Conservation (phyloP, 2,797 vertebrate species). For the Clangula hyemalis region DNA sequence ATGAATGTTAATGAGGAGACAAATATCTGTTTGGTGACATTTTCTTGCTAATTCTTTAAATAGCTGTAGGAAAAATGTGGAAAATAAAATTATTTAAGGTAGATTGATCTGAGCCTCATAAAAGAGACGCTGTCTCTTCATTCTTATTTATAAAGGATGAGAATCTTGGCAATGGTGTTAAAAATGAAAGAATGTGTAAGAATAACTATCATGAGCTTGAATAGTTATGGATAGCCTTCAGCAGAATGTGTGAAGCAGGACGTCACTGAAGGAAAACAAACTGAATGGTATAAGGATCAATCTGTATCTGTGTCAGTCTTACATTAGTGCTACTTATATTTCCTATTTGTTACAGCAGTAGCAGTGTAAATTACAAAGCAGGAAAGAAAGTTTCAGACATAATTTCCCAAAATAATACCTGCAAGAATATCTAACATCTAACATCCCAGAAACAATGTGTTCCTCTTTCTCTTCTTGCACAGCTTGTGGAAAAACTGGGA, state of each 20-base stretch:
- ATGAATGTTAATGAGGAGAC: slow-evolving; percentile 76
- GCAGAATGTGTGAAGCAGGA: slow-evolving; percentile 21
- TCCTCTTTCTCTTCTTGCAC: background rate
- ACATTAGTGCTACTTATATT: background rate
- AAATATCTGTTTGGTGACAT: slow-evolving; percentile 57
- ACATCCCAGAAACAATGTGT: background rate
- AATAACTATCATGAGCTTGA: slow-evolving; percentile 7
- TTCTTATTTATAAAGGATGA: slow-evolving; percentile 37
- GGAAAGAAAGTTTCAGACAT: background rate
- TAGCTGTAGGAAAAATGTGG: slow-evolving; percentile 47
- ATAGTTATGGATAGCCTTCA: slow-evolving; percentile 28
- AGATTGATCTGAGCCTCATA: slow-evolving; percentile 47
- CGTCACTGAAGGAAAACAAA: slow-evolving; percentile 28
- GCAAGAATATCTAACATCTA: background rate
- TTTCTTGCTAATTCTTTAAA: slow-evolving; percentile 67
- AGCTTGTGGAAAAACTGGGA: background rate
- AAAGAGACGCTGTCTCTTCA: slow-evolving; percentile 8
- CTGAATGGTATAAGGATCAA: background rate
- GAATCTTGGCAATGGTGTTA: slow-evolving; percentile 10
- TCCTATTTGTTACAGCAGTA: slow-evolving; percentile 3
- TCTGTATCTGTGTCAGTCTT: slow-evolving; percentile 8
- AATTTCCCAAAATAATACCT: background rate
- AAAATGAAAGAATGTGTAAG: slow-evolving; percentile 28
- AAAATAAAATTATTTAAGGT: slow-evolving; percentile 59
- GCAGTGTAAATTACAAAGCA: background rate